These are phyloP conservation scores for Petrocephalus sullivani DNA, from an alignment of 2,797 vertebrate species.

Conservation along the genomic window DNA sequence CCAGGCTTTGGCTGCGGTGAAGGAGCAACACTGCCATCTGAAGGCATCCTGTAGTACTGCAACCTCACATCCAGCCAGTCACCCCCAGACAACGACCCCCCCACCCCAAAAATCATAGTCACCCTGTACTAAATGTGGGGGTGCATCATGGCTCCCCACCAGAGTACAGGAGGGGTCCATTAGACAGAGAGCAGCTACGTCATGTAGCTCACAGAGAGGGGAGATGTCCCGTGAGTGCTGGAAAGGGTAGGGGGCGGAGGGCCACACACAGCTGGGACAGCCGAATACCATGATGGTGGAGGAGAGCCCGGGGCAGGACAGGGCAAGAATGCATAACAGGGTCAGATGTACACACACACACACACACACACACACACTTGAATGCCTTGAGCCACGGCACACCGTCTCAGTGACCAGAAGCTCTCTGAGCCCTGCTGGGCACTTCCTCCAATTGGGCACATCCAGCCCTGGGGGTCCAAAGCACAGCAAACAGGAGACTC, in stretches of 20 bases:
- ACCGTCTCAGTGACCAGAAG: neutral
- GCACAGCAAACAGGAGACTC: neutral
- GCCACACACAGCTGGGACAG: neutral
- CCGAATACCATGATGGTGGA: neutral
- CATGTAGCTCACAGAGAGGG: neutral
- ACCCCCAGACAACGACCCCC: neutral
- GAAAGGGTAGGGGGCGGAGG: neutral
- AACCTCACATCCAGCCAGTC: too few relatives aligned
- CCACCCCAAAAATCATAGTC: neutral
- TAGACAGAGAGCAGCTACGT: neutral
- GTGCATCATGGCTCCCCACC: neutral
- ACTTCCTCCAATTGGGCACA: neutral
- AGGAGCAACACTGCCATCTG: constrained; percentile 54
- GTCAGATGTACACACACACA: neutral
- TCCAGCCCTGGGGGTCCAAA: neutral
- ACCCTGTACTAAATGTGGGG: neutral
- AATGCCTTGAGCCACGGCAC: neutral
- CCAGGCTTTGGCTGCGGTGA: neutral
- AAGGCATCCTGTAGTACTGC: constrained; percentile 1
- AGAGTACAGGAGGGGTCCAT: neutral
- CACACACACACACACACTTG: neutral
- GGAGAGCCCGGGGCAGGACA: neutral
- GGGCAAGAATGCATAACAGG: neutral
- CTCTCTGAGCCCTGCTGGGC: neutral
- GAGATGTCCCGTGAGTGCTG: neutral